Percentiles rank a stretch among this genome's conserved stretches.
Conservation (phyloP, 2,113 vertebrate genomes). For the Corvus hawaiiensis region DNA sequence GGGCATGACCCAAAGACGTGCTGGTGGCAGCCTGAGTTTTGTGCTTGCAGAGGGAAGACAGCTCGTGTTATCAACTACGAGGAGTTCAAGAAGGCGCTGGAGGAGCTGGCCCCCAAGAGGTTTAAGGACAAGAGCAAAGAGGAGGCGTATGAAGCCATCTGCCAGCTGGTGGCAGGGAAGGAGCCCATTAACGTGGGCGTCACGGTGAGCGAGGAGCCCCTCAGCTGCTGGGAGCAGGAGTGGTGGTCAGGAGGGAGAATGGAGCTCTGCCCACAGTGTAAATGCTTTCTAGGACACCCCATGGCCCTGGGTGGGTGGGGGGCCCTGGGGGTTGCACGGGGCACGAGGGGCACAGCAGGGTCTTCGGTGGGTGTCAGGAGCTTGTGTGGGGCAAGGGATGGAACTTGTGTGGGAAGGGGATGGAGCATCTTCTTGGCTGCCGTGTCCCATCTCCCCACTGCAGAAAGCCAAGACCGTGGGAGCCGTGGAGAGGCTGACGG, state of each 20-base stretch:
- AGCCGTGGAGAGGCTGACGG: slow-evolving; percentile 87
- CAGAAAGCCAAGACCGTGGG: slow-evolving; percentile 87
- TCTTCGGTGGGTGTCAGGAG: background rate
- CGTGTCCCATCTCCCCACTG: background rate
- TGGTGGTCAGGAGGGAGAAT: rapidly evolving
- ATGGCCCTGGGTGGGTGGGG: background rate
- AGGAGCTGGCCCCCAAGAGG: slow-evolving; percentile 84
- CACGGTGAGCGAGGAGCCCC: slow-evolving; percentile 78
- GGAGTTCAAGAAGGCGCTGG: slow-evolving; percentile 88
- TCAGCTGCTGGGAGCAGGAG: background rate
- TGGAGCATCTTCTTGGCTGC: background rate
- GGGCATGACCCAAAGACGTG: rapidly evolving
- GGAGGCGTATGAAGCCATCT: slow-evolving; percentile 81
- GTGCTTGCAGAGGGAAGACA: slow-evolving; percentile 81
- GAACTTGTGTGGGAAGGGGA: background rate
- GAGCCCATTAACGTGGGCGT: slow-evolving; percentile 86
- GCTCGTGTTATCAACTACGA: slow-evolving; percentile 88
- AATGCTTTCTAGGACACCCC: background rate
- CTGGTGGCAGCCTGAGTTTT: background rate
- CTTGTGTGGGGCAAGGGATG: background rate
- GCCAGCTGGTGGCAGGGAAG: slow-evolving; percentile 84
- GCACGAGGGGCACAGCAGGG: rapidly evolving
- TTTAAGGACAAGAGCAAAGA: slow-evolving; percentile 92
- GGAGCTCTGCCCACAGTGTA: background rate
- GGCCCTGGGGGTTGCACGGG: background rate